Evolutionary conservation across 2,888 invertebrate species (phyloP).

Genomic region (Teleiodes luculella): DNA sequence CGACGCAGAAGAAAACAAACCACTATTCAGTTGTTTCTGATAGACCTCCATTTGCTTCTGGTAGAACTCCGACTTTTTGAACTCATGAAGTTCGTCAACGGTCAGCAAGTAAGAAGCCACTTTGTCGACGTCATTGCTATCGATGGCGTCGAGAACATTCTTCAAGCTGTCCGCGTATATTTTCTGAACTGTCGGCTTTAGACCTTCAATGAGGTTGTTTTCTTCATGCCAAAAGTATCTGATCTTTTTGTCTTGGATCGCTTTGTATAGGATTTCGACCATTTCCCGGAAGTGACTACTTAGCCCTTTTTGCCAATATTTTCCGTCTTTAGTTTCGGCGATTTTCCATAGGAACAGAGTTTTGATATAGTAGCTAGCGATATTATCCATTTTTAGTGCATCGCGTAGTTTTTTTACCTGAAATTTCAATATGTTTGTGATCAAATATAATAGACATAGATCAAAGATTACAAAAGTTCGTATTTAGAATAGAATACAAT

Average conservation of each 20-base stretch:
- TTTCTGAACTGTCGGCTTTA: constrained; percentile 45
- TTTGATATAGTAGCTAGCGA: constrained; percentile 80
- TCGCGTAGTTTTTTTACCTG: constrained; percentile 76
- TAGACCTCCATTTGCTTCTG: constrained; percentile 24
- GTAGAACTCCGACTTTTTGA: constrained; percentile 51
- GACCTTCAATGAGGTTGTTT: constrained; percentile 52
- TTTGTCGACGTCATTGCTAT: constrained; percentile 48
- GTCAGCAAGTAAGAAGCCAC: constrained; percentile 43
- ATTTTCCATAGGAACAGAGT: constrained; percentile 72
- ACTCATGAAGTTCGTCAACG: constrained; percentile 42
- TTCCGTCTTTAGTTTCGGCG: constrained; percentile 42
- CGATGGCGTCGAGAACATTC: constrained; percentile 54
- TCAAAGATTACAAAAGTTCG: no score
- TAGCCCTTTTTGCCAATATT: constrained; percentile 54
- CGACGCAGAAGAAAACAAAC: background rate
- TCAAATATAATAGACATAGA: no score
- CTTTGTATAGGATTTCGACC: constrained; percentile 50
- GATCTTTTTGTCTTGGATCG: constrained; percentile 46
- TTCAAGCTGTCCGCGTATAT: constrained; percentile 54
- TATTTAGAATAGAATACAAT: no score
- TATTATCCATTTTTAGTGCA: constrained; percentile 51
- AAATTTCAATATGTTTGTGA: no score
- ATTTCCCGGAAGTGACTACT: constrained; percentile 50
- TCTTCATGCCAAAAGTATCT: constrained; percentile 59
- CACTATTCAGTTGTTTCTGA: constrained; percentile 9